Base-by-base conservation (phyloP, 2,888 invertebrate genomes). In the Rhopalosiphum nymphaeae region DNA sequence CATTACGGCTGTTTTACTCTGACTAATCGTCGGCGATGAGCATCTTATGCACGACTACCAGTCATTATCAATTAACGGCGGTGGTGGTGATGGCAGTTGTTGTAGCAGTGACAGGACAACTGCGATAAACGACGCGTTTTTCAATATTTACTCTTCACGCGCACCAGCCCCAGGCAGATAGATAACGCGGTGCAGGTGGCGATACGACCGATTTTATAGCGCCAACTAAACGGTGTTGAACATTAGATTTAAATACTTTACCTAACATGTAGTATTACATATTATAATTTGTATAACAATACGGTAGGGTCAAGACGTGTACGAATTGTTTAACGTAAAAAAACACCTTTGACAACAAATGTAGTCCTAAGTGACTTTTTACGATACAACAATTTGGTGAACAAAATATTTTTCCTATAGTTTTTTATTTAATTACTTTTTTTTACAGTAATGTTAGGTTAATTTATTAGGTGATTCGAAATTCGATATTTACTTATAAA, bases 1-100 rank as follows among this genome's bases (percentile, higher is more conserved):
- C 98, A 98, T 98, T 95, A 96, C 96, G 95, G 53, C 61, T 25
- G 86, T 46, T 85, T 57, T 91, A n/a, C 57, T 85, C 42, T 53
- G 44, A 92, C 86, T 92, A 92, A 92, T 46, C 46, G 87, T 87
- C 67, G 53, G 87, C 26, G 88, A 53, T 67, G 49, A 88, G 53
- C 92, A 92, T 92, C 87, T 92, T 87, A 67, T 67, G 29, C 86
- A 49, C 87, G 49, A 88, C 88, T 67, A 36, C 16, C 10, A 53
- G 91, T 91, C 26, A 86, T 91, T 92, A 88, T 92, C 92, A 53
- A 53, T 46, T 36, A 61, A 49, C 13, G 49, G 9, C 87, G 49
- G 16, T 3, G 26, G 44, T 86, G 46, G 21, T 42, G 56, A 46
- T 53, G 29, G 85, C 57, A n/a, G 49, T 44, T 29, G 86, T 44